These are phyloP conservation scores for Poeciliopsis presidionis DNA, from an alignment of 2,797 vertebrate species.

Conservation along the genomic window DNA sequence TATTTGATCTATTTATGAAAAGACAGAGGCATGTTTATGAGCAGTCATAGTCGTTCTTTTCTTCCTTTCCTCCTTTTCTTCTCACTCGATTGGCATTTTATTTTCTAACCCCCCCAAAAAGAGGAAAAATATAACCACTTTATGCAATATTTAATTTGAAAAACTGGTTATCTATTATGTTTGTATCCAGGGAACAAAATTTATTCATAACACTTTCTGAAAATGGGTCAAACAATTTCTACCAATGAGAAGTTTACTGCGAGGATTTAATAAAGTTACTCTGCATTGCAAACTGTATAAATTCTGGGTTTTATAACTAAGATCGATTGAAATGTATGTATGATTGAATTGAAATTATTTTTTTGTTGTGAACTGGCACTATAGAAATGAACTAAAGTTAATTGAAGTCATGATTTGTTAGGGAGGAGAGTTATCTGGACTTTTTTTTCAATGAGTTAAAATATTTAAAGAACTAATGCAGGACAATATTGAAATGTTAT, in stretches of 20 bases:
- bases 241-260: not conserved
- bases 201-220: not conserved
- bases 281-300: not conserved
- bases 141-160: not conserved
- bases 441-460: conserved; percentile 20
- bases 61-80: not conserved
- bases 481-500: conserved; percentile 22
- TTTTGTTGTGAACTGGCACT: no score
- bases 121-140: not conserved
- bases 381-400: no score
- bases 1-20: not conserved
- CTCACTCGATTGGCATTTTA: not conserved
- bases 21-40: not conserved
- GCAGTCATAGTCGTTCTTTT: not conserved
- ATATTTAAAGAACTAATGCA: conserved; percentile 23
- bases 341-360: no score
- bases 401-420: not conserved
- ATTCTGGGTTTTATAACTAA: not conserved
- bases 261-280: not conserved
- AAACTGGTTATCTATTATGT: not conserved
- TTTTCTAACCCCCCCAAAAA: not conserved
- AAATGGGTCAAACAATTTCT: not conserved
- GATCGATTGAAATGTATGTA: no score
- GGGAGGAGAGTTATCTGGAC: not conserved
- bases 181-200: not conserved